phyloP scores from a whole-genome alignment of 2,113 vertebrate genomes.

The Chamaea fasciata region DNA sequence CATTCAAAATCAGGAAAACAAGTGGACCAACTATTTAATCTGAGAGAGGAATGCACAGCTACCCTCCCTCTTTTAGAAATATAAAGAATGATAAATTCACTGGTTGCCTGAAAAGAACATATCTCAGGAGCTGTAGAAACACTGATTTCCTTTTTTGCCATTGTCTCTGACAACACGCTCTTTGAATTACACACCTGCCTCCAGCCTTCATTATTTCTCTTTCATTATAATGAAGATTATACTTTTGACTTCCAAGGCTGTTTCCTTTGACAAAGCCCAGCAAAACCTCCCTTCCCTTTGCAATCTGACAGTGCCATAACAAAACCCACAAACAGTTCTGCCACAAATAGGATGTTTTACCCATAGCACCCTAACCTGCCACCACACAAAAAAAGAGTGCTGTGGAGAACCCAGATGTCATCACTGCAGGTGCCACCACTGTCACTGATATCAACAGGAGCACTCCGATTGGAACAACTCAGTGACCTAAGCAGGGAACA shows the following conservation, averaged over 20 bases:
- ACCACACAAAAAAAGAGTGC: rapidly evolving
- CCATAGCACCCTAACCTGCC: too few relatives aligned
- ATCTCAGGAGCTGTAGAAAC: neutral
- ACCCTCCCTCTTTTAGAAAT: neutral
- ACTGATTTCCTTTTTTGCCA: neutral
- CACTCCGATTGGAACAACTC: rapidly evolving
- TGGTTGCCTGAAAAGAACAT: neutral
- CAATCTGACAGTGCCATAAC: neutral
- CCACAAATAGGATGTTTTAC: neutral
- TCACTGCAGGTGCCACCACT: neutral
- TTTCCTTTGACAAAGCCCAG: neutral
- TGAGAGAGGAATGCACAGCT: neutral
- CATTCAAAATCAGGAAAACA: neutral
- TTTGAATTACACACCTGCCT: slow-evolving; percentile 33
- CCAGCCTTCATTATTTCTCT: slow-evolving; percentile 12
- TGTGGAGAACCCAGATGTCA: too few relatives aligned
- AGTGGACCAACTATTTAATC: neutral
- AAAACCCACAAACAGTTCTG: neutral
- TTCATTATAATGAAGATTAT: slow-evolving; percentile 25
- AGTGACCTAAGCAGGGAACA: neutral
- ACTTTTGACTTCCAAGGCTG: neutral
- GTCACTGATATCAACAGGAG: neutral
- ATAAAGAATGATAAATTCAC: neutral
- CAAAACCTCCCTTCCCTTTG: neutral
- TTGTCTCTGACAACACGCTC: neutral